phyloP scores from a whole-genome alignment of 92 coral and sea anemone species.

The Isaurus tuberculatus region DNA sequence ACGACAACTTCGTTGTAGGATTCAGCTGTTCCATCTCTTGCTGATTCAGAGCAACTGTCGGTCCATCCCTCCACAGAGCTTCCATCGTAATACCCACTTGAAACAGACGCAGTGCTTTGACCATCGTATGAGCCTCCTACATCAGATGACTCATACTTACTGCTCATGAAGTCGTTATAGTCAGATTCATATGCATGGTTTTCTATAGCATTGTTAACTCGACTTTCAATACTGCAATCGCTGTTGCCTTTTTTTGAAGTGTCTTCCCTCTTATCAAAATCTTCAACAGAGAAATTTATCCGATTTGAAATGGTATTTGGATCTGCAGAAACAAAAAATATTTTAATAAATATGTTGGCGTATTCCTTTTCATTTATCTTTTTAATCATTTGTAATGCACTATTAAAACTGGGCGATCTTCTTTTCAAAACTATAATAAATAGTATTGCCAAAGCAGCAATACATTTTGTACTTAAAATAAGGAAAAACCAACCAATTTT shows the following conservation, averaged over 20 bases:
- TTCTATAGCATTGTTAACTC: slow-evolving; percentile 41
- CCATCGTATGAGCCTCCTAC: neutral
- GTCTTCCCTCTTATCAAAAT: slow-evolving; percentile 19
- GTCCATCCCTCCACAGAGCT: slow-evolving; percentile 13
- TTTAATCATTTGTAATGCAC: neutral
- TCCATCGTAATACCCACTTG: slow-evolving; percentile 31
- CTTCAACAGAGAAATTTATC: slow-evolving; percentile 10
- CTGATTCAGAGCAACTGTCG: slow-evolving; percentile 32
- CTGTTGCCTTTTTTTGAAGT: neutral
- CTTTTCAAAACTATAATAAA: no score
- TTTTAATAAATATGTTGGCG: neutral
- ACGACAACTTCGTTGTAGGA: slow-evolving; percentile 26
- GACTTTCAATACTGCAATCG: neutral
- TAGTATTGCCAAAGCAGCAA: no score
- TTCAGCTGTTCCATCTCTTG: neutral
- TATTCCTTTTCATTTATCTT: neutral
- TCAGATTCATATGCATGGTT: slow-evolving; percentile 65
- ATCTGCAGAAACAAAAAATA: neutral
- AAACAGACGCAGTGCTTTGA: slow-evolving; percentile 17
- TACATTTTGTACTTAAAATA: no score
- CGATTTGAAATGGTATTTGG: neutral
- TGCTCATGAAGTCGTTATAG: neutral
- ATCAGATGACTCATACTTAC: neutral
- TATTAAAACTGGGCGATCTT: no score
- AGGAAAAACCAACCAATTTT: no score